Evolutionary conservation across 2,797 vertebrate genomes (phyloP), one percentile per base, ranked within the genome.

Genomic region (Synanceia verrucosa): DNA sequence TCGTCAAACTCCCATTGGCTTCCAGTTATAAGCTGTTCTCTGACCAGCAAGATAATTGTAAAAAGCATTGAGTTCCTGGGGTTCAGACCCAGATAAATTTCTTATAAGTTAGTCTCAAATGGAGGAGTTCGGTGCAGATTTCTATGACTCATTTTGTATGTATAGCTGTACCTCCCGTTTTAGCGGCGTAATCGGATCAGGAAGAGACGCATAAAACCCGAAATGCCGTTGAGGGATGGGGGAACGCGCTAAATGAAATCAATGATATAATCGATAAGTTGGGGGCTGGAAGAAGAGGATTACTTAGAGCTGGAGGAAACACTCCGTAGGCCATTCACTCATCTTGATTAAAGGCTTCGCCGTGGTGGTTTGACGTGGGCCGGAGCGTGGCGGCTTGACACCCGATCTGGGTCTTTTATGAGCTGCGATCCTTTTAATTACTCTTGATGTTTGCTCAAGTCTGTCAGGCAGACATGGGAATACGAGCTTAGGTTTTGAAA

Each of bases 181-280:
- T 44, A 83, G 81, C 68, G 18, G 52, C 33, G 70, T 84, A 88
- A 89, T 90, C 81, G 65, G 72, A 89, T 84, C 79, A 88, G 77
- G 81, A 59, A 8, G 65, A 78, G 69, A 69, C 77, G 63, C 65
- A 64, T 57, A 61, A 68, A 57, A 77, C 76, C 70, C 63, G 57
- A 57, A 79, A 80, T 36, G 59, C 75, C 70, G 33, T 58, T 85
- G 86, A 92, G 58, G 78, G 65, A 86, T 74, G 66, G 80, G 52
- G 52, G 52, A 21, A 53, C 6, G 43, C 34, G 44, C 83, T 83
- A 86, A 91, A 90, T 90, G 83, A 86, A 87, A 91, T 90, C 88
- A 88, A 92, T 88, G 79, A 86, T 73, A 57, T 73, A 76, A 91
- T 93, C 91, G 52, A 92, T 92, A 86, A 69, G 76, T 36, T n/a